Evolutionary conservation across 2,113 vertebrate genomes (phyloP).

Genomic region (Phaethon lepturus): DNA sequence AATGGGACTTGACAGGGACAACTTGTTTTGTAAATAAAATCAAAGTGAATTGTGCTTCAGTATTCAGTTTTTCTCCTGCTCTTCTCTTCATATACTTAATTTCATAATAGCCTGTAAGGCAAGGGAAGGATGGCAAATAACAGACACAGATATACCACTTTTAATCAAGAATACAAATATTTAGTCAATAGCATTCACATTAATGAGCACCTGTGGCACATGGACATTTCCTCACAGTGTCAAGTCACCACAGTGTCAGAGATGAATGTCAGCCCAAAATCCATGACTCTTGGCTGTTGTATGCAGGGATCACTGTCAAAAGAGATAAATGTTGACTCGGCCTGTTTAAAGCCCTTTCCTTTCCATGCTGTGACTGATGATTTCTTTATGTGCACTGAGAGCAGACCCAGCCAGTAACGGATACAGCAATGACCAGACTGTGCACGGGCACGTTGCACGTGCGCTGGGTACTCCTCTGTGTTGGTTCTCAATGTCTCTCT

Average conservation of each 20-base stretch:
- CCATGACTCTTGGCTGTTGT: neutral
- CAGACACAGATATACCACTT: neutral
- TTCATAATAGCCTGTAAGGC: neutral
- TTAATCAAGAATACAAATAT: neutral
- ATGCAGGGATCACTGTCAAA: neutral
- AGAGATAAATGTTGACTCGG: neutral
- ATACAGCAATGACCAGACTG: accelerated
- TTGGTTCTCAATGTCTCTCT: neutral
- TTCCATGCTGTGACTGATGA: neutral
- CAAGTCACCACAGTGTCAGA: neutral
- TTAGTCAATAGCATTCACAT: neutral
- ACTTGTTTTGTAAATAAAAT: neutral
- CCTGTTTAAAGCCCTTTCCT: neutral
- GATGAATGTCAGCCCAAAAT: neutral
- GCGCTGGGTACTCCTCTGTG: neutral
- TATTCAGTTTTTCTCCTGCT: neutral
- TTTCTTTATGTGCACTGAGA: neutral
- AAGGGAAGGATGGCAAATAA: neutral
- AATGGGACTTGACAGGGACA: neutral
- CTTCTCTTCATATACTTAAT: neutral
- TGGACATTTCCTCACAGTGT: neutral
- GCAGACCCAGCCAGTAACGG: neutral
- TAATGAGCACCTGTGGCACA: neutral
- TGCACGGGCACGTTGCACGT: accelerated
- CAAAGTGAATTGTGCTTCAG: neutral